Base-by-base conservation (phyloP, 1,140 invertebrate species). In the Aphidius gifuensis region DNA sequence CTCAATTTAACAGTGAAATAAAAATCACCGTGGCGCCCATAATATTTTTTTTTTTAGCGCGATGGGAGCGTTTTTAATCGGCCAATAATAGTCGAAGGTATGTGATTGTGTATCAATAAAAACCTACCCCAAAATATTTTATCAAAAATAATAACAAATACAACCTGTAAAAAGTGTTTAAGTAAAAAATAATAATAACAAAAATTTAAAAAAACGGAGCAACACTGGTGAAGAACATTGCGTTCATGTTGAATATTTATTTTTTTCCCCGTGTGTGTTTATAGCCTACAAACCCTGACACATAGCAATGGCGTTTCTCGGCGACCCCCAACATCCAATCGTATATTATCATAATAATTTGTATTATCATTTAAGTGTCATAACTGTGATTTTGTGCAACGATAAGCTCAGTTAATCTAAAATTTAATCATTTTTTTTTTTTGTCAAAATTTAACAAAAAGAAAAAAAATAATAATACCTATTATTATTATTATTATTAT, bases 251-350 rank as follows among this genome's bases (percentile, higher is more conserved):
- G 60, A 56, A 53, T 45, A 53, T 58, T 46, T 54, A 64, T 43
- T 49, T 60, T 47, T 16, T 44, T 47, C 47, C 64, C 61, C 64
- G 69, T 67, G 64, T 71, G 70, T 76, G 74, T 76, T 77, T 79
- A 79, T 77, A 78, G 76, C 75, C 77, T 78, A 69, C 69, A 77
- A 77, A 74, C 71, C 71, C 73, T 76, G 76, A 77, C 74, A 32
- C 23, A 73, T 66, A 67, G 62, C 66, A 68, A 66, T 64, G 58
- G 59, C 61, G 68, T 64, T 66, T 66, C 69, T 69, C 23, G 66
- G 66, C 61, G 67, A 64, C 64, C 61, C 63, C 40, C 61, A 66
- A 64, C 50, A 58, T 32, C 61, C 23, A 32, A 59, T 49, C 60
- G 61, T 55, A 64, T 66, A 55, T 68, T 57, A 66, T 60, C 66